A percentile compares a stretch with the other conserved stretches of the same genome.
Evolutionary conservation across 2,797 vertebrate genomes (phyloP).

Genomic region (Smutsia gigantea): DNA sequence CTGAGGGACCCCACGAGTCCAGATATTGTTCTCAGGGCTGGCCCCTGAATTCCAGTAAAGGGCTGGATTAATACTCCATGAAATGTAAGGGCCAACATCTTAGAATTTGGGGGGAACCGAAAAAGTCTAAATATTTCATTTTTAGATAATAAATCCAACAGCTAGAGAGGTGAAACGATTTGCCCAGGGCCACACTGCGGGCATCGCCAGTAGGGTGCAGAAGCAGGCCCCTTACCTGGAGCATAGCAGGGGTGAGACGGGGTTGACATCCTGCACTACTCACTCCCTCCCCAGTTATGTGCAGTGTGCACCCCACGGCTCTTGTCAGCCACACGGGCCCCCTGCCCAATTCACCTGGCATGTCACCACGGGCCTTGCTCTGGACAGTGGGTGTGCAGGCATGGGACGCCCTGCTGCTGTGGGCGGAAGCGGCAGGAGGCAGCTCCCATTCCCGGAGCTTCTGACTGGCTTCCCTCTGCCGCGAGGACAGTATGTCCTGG

Average conservation of each 20-base stretch:
- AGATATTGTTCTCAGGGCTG: background rate
- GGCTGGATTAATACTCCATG: background rate
- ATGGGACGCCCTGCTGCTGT: rapidly evolving
- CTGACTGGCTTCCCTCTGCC: background rate
- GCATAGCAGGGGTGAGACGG: rapidly evolving
- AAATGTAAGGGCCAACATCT: background rate
- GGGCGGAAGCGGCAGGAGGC: background rate
- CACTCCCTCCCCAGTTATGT: background rate
- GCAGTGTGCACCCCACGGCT: rapidly evolving
- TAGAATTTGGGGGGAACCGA: background rate
- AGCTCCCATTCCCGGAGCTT: background rate
- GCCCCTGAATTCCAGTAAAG: background rate
- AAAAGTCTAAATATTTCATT: background rate
- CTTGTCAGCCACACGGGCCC: rapidly evolving
- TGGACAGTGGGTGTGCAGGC: background rate
- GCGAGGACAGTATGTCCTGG: background rate
- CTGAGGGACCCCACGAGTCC: rapidly evolving
- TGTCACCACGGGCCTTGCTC: too few species aligned
- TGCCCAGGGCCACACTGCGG: rapidly evolving
- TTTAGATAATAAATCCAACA: background rate
- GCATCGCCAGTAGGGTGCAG: background rate
- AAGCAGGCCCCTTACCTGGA: too few species aligned
- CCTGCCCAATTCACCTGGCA: rapidly evolving
- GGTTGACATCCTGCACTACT: rapidly evolving
- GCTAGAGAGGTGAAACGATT: background rate